These are phyloP conservation scores for Ophion costatus DNA, from an alignment of 2,888 invertebrate species.

Conservation along the genomic window DNA sequence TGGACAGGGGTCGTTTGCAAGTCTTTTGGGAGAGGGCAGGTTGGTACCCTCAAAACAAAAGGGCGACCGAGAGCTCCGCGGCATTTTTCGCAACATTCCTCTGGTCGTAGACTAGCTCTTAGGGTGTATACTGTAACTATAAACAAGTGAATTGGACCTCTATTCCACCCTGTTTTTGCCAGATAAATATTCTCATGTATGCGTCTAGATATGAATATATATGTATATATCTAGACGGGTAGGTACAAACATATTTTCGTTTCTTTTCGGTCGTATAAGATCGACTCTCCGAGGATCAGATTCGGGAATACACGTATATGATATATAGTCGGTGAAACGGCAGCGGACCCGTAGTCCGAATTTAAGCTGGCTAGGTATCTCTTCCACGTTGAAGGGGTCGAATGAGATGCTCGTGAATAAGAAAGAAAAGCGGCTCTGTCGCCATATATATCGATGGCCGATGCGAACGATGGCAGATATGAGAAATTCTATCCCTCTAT, in stretches of 20 bases:
- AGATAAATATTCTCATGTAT: slow-evolving; percentile 1
- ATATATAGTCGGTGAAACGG: slow-evolving; percentile 19
- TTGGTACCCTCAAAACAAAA: slow-evolving; percentile 22
- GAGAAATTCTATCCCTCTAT: slow-evolving; percentile 37
- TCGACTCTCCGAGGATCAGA: slow-evolving; percentile 65
- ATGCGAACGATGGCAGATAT: slow-evolving; percentile 33
- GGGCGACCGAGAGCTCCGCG: slow-evolving; percentile 1
- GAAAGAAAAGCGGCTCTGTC: slow-evolving; percentile 40
- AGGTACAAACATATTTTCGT: slow-evolving; percentile 15
- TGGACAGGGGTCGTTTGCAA: slow-evolving; percentile 46
- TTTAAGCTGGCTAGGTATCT: slow-evolving; percentile 33
- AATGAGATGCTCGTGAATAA: slow-evolving; percentile 35
- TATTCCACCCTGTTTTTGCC: not conserved
- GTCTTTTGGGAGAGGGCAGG: not conserved
- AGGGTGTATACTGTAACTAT: slow-evolving; percentile 28
- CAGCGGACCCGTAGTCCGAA: slow-evolving; percentile 31
- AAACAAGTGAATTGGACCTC: slow-evolving; percentile 31
- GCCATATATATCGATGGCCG: slow-evolving; percentile 21
- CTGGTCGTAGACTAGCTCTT: slow-evolving; percentile 4
- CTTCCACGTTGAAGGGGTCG: slow-evolving; percentile 23
- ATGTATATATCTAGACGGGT: not conserved
- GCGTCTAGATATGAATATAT: no score
- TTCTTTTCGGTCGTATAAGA: slow-evolving; percentile 46
- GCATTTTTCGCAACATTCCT: slow-evolving; percentile 57
- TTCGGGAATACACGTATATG: slow-evolving; percentile 26